Base-by-base conservation (phyloP, 2,113 vertebrate species). In the Pipa parva region DNA sequence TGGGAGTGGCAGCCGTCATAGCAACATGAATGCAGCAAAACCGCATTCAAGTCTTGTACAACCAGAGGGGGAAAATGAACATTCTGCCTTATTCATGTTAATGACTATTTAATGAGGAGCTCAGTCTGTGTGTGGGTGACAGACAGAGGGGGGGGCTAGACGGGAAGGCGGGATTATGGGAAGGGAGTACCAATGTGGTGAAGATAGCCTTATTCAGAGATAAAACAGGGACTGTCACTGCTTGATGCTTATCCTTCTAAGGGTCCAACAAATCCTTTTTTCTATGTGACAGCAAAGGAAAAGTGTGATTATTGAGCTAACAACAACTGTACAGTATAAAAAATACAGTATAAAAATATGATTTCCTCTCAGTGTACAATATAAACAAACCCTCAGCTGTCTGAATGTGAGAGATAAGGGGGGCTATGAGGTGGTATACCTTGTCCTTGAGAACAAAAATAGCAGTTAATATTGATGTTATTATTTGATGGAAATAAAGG, bases 51-150 rank as follows among this genome's bases (percentile, higher is more conserved):
- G 55, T 60, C 33, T 37, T 66, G 56, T 46, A 52, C 52, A 26
- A 64, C 71, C 71, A 74, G 31, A 50, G 50, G 73, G 70, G 57
- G 33, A 48, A 56, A 74, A 63, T 71, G 68, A 71, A 62, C 71
- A 68, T 73, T 59, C 58, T 66, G 50, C 67, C 26, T 66, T 63
- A 73, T 72, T 71, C 70, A 72, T 62, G 51, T 59, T 73, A 74
- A 75, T 76, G 74, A 73, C 59, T 58, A 64, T 63, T 70, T 76
- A 76, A 76, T 71, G 67, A 75, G 73, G 50, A 70, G 51, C 68
- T 71, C 49, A 61, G 63, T 26, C 39, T 61, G 63, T 60, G 26
- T 71, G 39, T 36, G 63, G 46, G 28, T 56, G 46, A 3, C 11
- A 2, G 21, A 5, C 25, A 3, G 46, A 7, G 46, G 22, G 3